Percentiles rank a stretch among this genome's conserved stretches.
These are phyloP conservation scores for Dufourea novaeangliae DNA, from an alignment of 1,140 invertebrate species.

Conservation along the genomic window DNA sequence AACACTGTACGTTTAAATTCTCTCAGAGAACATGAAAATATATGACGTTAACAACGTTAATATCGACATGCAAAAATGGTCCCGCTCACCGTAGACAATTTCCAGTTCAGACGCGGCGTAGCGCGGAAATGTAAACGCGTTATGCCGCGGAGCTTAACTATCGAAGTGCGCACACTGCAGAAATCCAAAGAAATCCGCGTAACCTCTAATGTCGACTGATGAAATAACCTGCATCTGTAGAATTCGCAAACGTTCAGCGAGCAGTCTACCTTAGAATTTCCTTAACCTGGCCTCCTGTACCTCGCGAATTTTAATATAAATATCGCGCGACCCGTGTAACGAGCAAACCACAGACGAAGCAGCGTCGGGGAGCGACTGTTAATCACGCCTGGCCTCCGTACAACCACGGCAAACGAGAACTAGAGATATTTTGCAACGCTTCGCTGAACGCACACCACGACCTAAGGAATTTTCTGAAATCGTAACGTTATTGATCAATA, in stretches of 20 bases:
- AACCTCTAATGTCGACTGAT: conserved; percentile 2
- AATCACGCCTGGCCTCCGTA: conserved; percentile 57
- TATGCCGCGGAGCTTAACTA: not conserved
- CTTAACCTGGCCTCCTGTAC: not conserved
- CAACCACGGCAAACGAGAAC: conserved; percentile 56
- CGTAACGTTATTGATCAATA: conserved; percentile 4
- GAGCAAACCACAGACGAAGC: conserved; percentile 58
- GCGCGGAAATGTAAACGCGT: not conserved
- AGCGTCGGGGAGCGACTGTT: conserved; percentile 53
- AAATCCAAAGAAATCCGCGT: conserved; percentile 9
- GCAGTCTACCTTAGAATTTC: not conserved
- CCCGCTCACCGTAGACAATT: no score
- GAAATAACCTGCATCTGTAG: not conserved
- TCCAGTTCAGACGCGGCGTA: no score
- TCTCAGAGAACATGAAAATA: no score
- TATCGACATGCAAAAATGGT: no score
- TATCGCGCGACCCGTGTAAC: conserved; percentile 33
- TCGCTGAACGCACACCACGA: conserved; percentile 13
- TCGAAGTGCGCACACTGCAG: not conserved
- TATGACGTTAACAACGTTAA: no score
- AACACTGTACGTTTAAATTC: no score
- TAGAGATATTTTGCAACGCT: conserved; percentile 38
- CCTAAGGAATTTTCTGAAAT: not conserved
- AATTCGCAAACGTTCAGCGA: not conserved
- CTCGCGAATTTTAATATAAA: conserved; percentile 64